Base-by-base conservation (phyloP, 2,113 vertebrate genomes). In the Phaethornis superciliosus region DNA sequence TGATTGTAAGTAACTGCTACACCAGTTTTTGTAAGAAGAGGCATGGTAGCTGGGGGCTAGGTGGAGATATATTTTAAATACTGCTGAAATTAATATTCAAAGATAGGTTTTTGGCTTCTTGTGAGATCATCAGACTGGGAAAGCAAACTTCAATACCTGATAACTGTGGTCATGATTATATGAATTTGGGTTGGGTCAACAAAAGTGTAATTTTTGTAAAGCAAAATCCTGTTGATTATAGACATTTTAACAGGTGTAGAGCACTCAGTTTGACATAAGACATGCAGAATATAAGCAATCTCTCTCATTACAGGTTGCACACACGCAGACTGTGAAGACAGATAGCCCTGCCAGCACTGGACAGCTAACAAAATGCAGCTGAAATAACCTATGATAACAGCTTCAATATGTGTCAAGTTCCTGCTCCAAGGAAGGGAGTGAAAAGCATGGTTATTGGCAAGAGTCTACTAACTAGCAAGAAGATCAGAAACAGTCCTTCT, bases 301-400 rank as follows among this genome's bases (percentile, higher is more conserved):
- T 86, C 33, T 63, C 46, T 81, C 33, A 49, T 33, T 44, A 59
- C 51, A 88, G 68, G 32, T 82, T 88, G 64, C 56, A 47, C 33
- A 75, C 72, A 37, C 18, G 23, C 47, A 64, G 30, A 35, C 64
- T 68, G 83, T 24, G 19, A 74, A 74, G 52, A 33, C 7, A 37
- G 44, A 74, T 93, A 91, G 77, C 47, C 33, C 60, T 89, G 78
- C 72, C 76, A 88, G 72, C 37, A 54, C 63, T 47, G 35, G 79
- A 90, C 85, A 94, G 55, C 88, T 93, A 91, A 90, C 67, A 83
- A 55, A n/a, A 26, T 62, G 51, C 71, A 96, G 92, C 81, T 96
- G 87, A 94, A 90, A 93, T 54, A 90, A 80, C 24, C 79, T 70
- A 74, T 90, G 91, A 74, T 80, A 94, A 94, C 75, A 91, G n/a